These are phyloP conservation scores for Odobenus rosmarus DNA, from an alignment of 2,113 vertebrate genomes.

Conservation along the genomic window DNA sequence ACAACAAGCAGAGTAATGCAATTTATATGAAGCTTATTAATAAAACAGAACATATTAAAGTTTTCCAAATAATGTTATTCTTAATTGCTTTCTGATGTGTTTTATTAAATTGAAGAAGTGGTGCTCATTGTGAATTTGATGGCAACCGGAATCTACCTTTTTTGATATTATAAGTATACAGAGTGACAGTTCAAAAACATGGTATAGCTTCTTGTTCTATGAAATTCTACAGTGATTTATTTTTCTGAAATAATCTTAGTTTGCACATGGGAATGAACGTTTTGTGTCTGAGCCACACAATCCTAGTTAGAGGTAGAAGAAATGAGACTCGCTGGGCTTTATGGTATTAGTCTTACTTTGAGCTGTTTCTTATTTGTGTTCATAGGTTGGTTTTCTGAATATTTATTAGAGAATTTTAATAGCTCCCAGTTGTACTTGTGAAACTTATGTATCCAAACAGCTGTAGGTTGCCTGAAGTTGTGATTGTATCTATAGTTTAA, in stretches of 20 bases:
- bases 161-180: not conserved
- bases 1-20: not conserved
- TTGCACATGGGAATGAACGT: not conserved
- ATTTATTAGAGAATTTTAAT: slow-evolving; percentile 2
- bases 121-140: not conserved
- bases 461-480: not conserved
- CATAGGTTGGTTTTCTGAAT: not conserved
- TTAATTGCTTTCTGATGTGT: not conserved
- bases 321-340: not conserved
- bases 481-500: not conserved
- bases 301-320: not conserved
- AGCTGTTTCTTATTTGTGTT: not conserved
- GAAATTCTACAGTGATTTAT: not conserved
- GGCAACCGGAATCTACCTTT: not conserved
- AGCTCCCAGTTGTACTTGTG: not conserved
- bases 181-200: not conserved
- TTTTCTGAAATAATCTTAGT: not conserved
- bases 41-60: not conserved
- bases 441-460: not conserved
- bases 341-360: not conserved
- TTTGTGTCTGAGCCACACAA: not conserved
- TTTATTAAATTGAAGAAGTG: not conserved
- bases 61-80: not conserved
- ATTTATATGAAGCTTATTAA: not conserved
- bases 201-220: not conserved